Conservation (phyloP, 64 coral and sea anemone genomes). For the Platygyra sinensis region DNA sequence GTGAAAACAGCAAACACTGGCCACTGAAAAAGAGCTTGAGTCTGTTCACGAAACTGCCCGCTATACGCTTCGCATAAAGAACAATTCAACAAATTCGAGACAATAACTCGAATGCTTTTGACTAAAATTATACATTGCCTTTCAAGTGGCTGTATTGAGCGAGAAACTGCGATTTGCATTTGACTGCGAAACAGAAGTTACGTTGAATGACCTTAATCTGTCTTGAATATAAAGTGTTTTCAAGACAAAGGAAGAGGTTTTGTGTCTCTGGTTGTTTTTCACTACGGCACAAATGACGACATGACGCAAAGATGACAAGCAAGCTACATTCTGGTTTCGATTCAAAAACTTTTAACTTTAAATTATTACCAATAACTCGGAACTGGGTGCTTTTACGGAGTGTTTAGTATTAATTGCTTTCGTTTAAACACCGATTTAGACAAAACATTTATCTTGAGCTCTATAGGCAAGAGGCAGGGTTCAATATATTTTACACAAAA, state of each 20-base stretch:
- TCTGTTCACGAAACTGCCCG: background rate
- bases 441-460: background rate
- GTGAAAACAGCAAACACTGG: background rate
- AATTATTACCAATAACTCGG: background rate
- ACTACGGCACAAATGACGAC: background rate
- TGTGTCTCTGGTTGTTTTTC: background rate
- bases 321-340: background rate
- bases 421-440: conserved; percentile 9
- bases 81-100: background rate
- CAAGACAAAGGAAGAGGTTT: background rate
- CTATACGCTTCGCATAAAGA: background rate
- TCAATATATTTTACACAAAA: background rate
- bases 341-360: background rate
- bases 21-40: background rate
- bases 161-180: conserved; percentile 11
- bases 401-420: conserved; percentile 2
- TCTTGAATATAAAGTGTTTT: background rate
- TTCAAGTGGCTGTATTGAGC: conserved; percentile 2
- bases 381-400: background rate
- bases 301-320: background rate
- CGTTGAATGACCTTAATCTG: background rate
- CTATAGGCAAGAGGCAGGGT: background rate
- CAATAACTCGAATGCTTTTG: background rate
- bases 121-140: conserved; percentile 15
- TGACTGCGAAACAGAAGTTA: conserved; percentile 4